Conservation (phyloP, 2,797 vertebrate species). For the Gephyroberyx darwinii region DNA sequence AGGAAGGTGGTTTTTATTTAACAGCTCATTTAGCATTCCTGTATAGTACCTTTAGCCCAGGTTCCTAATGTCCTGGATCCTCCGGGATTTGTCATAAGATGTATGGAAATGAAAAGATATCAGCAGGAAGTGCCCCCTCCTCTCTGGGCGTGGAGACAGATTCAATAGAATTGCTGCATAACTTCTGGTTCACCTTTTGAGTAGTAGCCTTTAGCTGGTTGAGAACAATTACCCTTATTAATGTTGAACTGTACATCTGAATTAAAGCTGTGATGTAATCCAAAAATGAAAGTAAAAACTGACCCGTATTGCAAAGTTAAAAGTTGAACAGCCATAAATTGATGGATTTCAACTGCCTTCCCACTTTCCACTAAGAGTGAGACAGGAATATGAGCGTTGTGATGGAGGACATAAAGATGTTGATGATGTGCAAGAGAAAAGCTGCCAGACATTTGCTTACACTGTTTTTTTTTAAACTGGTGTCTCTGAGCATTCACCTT, state of each 20-base stretch:
- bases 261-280: not conserved
- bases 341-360: slow-evolving; percentile 3
- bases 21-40: slow-evolving; percentile 79
- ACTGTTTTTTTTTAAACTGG: slow-evolving; percentile 4
- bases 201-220: slow-evolving; percentile 34
- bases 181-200: slow-evolving; percentile 28
- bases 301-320: no score
- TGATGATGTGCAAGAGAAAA: not conserved
- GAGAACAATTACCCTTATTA: not conserved
- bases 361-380: not conserved
- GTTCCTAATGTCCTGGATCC: slow-evolving; percentile 70
- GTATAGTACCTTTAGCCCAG: slow-evolving; percentile 71
- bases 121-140: slow-evolving; percentile 58
- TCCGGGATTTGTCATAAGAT: slow-evolving; percentile 73
- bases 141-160: slow-evolving; percentile 36
- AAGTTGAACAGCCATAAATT: not conserved
- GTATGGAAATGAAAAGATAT: slow-evolving; percentile 75
- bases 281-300: not conserved
- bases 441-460: not conserved
- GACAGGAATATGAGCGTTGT: not conserved
- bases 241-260: slow-evolving; percentile 19
- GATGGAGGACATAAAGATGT: not conserved
- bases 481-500: slow-evolving; percentile 4
- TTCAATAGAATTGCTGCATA: slow-evolving; percentile 47
- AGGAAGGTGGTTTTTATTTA: slow-evolving; percentile 77